Base-by-base conservation (phyloP, 2,113 vertebrate genomes). In the Panurus biarmicus region DNA sequence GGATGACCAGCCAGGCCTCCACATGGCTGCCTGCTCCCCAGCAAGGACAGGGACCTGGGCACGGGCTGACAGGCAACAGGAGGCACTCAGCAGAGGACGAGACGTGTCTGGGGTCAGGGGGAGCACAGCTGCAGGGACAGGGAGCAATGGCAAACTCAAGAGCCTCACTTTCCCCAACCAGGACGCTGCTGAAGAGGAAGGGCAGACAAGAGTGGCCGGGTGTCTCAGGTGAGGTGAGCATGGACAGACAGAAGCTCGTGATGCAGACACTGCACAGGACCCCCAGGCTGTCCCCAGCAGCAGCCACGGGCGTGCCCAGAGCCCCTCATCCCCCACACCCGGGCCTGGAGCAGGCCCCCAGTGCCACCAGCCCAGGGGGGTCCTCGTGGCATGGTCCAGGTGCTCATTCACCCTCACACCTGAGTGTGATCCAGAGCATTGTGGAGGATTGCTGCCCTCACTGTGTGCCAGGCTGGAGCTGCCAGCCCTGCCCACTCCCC, bases 1-100 rank as follows among this genome's bases (percentile, higher is more conserved):
- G 26, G 58, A 9, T 6, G 54, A 33, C 3, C 57, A 73, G 38
- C 22, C 72, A 45, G 51, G 51, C 13, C 38, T 31, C 6, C 14
- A 17, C 26, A 7, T 0, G 5, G 7, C 70, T 44, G 48, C 69
- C 50, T 8, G 1, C 5, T 38, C 14, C 0, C 4, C 14, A 47
- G 73, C 65, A 20, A 22, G 79, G 82, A n/a, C 36, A 35, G 44
- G 53, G 60, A 57, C 6, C 45, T 50, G 69, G 61, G 47, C 79
- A 85, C 2, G 3, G 36, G 57, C 45, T 50, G 62, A 82, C 69
- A 77, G 76, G 16, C 17, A 58, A 82, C 64, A 77, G 64, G 14
- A 73, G 71, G 33, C 3, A 14, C 62, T 12, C 45, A 51, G 90
- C 71, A 86, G 70, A 65, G 18, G 53, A 94, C 65, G 80, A 24